Evolutionary conservation across 1,140 invertebrate species (phyloP).

Genomic region (Pemphigus obesinymphae): DNA sequence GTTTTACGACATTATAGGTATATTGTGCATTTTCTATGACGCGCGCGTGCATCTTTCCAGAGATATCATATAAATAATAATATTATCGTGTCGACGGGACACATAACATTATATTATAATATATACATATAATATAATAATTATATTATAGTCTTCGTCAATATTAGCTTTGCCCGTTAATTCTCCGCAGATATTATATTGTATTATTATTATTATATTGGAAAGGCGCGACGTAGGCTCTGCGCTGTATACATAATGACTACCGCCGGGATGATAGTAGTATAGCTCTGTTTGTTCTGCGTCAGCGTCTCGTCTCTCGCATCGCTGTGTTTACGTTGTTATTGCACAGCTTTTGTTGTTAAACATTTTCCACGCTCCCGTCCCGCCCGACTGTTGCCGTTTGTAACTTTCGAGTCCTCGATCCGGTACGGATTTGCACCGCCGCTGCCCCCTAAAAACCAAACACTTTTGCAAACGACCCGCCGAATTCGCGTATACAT

Average conservation of each 20-base stretch:
- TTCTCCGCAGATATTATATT: not conserved
- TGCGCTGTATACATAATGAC: not conserved
- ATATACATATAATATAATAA: not conserved
- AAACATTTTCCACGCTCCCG: not conserved
- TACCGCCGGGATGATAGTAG: not conserved
- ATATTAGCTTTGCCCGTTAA: slow-evolving; percentile 30
- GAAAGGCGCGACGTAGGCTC: not conserved
- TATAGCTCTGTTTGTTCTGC: slow-evolving; percentile 11
- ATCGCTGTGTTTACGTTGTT: slow-evolving; percentile 30
- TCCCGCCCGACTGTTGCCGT: not conserved
- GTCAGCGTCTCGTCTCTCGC: slow-evolving; percentile 27
- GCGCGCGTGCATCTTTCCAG: no score
- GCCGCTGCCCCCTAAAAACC: not conserved
- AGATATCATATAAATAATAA: not conserved
- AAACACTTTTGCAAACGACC: not conserved
- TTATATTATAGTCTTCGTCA: not conserved
- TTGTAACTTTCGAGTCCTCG: not conserved
- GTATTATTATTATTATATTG: not conserved
- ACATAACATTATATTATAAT: not conserved
- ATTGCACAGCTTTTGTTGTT: slow-evolving; percentile 21
- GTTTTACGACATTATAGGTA: not conserved
- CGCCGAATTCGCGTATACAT: not conserved
- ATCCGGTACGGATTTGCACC: not conserved
- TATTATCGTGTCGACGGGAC: not conserved
- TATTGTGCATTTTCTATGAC: not conserved